phyloP scores from a whole-genome alignment of 1,140 invertebrate genomes.

The Ruditapes philippinarum region DNA sequence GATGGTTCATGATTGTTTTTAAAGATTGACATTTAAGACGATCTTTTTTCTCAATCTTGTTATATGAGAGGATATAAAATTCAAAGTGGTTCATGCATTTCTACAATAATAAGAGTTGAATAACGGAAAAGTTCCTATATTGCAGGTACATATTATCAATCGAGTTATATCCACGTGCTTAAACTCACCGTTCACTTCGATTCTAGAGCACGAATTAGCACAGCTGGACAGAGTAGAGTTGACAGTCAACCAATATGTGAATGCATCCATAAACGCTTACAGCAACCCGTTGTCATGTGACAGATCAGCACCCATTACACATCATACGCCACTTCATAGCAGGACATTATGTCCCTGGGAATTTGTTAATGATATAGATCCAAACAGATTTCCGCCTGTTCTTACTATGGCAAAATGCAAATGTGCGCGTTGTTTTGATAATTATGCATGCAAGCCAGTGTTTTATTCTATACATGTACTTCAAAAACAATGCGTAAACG shows the following conservation, averaged over 20 bases:
- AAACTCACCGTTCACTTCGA: no score
- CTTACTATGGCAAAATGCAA: conserved; percentile 57
- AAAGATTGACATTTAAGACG: no score
- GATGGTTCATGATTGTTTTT: no score
- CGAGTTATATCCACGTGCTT: conserved; percentile 23
- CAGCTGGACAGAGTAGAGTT: conserved; percentile 6
- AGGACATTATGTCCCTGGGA: no score
- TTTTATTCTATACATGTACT: conserved; percentile 56
- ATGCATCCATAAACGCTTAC: conserved; percentile 45
- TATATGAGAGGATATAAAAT: no score
- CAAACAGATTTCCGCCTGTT: conserved; percentile 45
- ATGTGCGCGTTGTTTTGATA: conserved; percentile 47
- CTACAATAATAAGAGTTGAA: no score
- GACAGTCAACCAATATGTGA: conserved; percentile 11
- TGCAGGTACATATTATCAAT: conserved; percentile 9
- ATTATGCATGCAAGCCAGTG: conserved; percentile 57
- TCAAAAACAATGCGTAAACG: conserved; percentile 36
- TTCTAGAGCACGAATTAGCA: no score
- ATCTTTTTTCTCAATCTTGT: no score
- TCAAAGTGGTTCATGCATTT: no score
- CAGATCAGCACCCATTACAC: background rate
- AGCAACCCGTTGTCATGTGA: conserved; percentile 21
- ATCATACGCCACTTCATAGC: conserved; percentile 28
- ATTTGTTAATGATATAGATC: conserved; percentile 42
- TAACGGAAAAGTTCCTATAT: background rate